Base-by-base conservation (phyloP, 2,113 vertebrate genomes). In the Telmatochromis sp. region DNA sequence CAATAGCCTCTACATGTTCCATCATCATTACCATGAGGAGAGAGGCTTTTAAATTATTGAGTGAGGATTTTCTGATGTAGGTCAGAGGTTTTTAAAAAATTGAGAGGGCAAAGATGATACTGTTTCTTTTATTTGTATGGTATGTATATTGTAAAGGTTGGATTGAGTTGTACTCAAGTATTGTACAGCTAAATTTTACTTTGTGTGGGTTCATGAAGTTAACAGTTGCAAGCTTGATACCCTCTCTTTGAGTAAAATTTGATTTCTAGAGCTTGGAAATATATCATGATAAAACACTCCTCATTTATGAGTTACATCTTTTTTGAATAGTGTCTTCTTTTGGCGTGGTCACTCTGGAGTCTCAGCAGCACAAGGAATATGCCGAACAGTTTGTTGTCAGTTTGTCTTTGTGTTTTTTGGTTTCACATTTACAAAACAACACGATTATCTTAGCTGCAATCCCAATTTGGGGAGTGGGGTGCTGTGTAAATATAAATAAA, bases 1-100 rank as follows among this genome's bases (percentile, higher is more conserved):
- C 58, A 60, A 60, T 33, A 60, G 58, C 15, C 28, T 63, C 28
- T 63, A 19, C 21, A 2, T 37, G 12, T 40, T 37, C 9, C 68
- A 57, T 88, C 33, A 53, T 51, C 75, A 79, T 60, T 42, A 65
- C 45, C 37, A 87, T 54, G 79, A 26, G 73, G 45, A 75, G 73
- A 42, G 40, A 84, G 17, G 33, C 13, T 81, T 47, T 83, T 93
- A 15, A 93, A 94, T 91, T 91, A 94, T 93, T 89, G 55, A 93
- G 42, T 57, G 73, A 71, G 33, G 84, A 75, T 58, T 81, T 82
- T 81, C 31, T 78, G 21, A 14, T 83, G 7, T 26, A 50, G 51
- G 26, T n/a, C 9, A 23, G 71, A 68, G 58, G 12, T n/a, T 47
- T 45, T 45, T 54, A 31, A 53, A 53, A 85, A 80, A 86, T 14